These are phyloP conservation scores for Yoshiicerus persimilis DNA, from an alignment of 1,140 invertebrate species.

Conservation along the genomic window DNA sequence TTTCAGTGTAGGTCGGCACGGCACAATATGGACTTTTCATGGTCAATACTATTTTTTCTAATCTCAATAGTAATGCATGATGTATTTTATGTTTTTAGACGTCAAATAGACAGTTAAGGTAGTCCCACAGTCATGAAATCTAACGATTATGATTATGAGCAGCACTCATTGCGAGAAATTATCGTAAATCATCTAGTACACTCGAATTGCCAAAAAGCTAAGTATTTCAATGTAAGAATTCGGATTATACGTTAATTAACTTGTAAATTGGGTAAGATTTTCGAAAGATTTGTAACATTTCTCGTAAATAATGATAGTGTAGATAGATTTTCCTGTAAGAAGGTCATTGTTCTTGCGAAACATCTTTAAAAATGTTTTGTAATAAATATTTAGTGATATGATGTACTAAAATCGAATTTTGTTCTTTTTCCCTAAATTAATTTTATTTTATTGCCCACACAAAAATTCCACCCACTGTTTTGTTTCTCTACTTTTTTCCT, in stretches of 20 bases:
- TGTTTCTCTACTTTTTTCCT: not conserved
- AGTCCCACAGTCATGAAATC: not conserved
- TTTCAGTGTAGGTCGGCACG: not conserved
- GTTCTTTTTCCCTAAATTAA: not conserved
- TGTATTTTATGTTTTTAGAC: not conserved
- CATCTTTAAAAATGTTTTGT: not conserved
- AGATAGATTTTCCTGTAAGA: too few relatives aligned
- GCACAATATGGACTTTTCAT: not conserved
- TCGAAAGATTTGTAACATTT: not conserved
- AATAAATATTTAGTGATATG: not conserved
- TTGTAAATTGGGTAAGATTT: not conserved
- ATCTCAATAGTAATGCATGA: not conserved
- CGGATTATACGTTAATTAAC: not conserved
- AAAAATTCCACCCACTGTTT: not conserved
- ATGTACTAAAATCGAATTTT: too few relatives aligned
- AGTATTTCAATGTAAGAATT: not conserved
- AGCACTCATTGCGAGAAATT: not conserved
- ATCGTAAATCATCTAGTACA: not conserved
- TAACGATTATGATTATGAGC: not conserved
- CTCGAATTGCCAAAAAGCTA: not conserved
- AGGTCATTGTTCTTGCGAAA: not conserved
- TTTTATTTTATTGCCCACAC: not conserved
- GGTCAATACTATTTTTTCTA: not conserved
- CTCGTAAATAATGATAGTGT: not conserved
- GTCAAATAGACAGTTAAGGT: not conserved